Percentiles rank a stretch among this genome's conserved stretches.
Conservation (phyloP, 1,140 invertebrate species). For the Scaptomyza hsui region DNA sequence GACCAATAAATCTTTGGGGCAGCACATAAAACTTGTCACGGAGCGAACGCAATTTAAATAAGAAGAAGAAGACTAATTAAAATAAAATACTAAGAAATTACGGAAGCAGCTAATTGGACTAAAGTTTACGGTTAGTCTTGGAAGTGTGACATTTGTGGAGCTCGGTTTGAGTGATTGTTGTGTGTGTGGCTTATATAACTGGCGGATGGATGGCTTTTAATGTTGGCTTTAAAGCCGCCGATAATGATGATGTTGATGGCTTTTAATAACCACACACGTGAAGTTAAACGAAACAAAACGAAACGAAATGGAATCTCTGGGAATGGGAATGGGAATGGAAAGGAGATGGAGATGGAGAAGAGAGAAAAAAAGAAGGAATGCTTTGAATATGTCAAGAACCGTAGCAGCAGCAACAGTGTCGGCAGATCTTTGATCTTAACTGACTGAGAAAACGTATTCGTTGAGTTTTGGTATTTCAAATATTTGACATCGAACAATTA, state of each 20-base stretch:
- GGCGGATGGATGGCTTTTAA: slow-evolving; percentile 26
- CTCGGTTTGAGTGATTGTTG: slow-evolving; percentile 3
- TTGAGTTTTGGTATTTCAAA: slow-evolving; percentile 64
- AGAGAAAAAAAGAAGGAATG: slow-evolving; percentile 33
- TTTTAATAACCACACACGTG: slow-evolving; percentile 62
- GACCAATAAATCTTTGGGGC: slow-evolving; percentile 62
- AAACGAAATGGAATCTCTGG: slow-evolving; percentile 21
- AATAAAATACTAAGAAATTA: slow-evolving; percentile 82
- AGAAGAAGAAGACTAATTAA: slow-evolving; percentile 62
- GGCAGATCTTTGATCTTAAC: slow-evolving; percentile 66
- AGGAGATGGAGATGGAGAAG: slow-evolving; percentile 1
- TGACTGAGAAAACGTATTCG: background rate
- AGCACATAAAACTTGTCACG: slow-evolving; percentile 62
- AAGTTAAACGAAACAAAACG: slow-evolving; percentile 19
- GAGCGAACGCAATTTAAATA: slow-evolving; percentile 55
- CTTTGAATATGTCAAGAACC: slow-evolving; percentile 75
- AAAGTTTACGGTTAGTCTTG: slow-evolving; percentile 7
- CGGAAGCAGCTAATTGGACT: slow-evolving; percentile 75
- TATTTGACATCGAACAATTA: slow-evolving; percentile 73
- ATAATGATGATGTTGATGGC: slow-evolving; percentile 43
- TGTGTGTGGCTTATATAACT: slow-evolving; percentile 55
- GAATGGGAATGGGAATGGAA: too few species aligned
- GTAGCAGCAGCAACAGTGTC: slow-evolving; percentile 46
- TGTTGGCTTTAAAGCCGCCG: slow-evolving; percentile 4
- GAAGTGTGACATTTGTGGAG: slow-evolving; percentile 57